Evolutionary conservation across 2,113 vertebrate genomes (phyloP).

Genomic region (Sinocyclocheilus rhinocerous): DNA sequence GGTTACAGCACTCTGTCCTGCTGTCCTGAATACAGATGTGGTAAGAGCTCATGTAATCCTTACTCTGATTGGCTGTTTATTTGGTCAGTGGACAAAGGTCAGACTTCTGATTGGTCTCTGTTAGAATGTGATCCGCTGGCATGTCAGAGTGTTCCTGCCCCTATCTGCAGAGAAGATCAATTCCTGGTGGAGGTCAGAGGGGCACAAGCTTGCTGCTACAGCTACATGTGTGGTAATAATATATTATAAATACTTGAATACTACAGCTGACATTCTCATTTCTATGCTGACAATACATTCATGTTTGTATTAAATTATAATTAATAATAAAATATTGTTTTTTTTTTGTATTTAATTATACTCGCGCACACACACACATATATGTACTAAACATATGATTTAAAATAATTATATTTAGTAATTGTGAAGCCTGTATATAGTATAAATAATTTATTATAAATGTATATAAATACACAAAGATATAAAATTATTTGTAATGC

Average conservation of each 20-base stretch:
- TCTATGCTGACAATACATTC: not conserved
- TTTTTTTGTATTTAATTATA: not conserved
- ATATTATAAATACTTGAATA: not conserved
- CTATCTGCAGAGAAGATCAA: constrained; percentile 90
- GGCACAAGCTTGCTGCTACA: constrained; percentile 88
- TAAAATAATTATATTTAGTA: no score
- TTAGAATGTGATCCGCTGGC: constrained; percentile 88
- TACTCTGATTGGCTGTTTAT: not conserved
- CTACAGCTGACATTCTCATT: not conserved
- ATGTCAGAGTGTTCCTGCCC: constrained; percentile 78
- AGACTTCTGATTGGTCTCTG: constrained; percentile 51
- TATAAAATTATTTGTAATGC: not conserved
- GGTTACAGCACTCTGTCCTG: constrained; percentile 86
- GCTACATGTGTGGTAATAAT: constrained; percentile 86
- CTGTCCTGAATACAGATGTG: constrained; percentile 92
- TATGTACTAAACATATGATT: no score
- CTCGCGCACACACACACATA: no score
- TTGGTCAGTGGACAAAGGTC: constrained; percentile 25
- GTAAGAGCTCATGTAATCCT: constrained; percentile 71
- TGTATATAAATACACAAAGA: not conserved
- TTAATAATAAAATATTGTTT: not conserved
- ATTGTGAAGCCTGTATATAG: no score
- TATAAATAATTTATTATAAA: not conserved
- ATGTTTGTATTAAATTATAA: not conserved
- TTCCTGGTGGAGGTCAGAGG: constrained; percentile 88